These are phyloP conservation scores for Danio albolineatus DNA, from an alignment of 2,797 vertebrate species.

Conservation along the genomic window DNA sequence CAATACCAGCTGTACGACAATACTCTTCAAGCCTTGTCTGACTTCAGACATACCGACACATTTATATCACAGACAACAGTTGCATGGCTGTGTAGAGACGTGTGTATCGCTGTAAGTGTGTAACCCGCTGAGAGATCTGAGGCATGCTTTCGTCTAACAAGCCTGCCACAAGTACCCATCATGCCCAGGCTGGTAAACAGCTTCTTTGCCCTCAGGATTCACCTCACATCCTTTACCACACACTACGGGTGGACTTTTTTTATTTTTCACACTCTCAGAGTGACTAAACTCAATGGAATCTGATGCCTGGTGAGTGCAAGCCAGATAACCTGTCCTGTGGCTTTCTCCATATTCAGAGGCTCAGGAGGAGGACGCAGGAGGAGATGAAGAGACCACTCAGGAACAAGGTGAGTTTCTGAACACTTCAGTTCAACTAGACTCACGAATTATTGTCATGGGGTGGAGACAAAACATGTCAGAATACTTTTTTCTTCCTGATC, in stretches of 20 bases:
- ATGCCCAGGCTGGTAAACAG: slow-evolving; percentile 4
- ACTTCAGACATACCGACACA: background rate
- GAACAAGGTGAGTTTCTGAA: slow-evolving; percentile 60
- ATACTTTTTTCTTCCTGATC: too few species aligned
- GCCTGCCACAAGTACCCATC: slow-evolving; percentile 1
- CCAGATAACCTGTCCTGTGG: background rate
- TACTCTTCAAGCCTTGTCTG: background rate
- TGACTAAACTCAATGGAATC: background rate
- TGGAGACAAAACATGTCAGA: too few species aligned
- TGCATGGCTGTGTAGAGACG: background rate
- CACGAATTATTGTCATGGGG: too few species aligned
- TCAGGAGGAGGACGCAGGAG: slow-evolving; percentile 51
- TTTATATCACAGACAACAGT: background rate
- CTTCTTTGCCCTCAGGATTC: background rate
- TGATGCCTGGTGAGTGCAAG: background rate
- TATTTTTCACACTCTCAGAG: background rate
- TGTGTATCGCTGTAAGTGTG: background rate
- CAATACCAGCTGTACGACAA: background rate
- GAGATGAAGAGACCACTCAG: slow-evolving; percentile 57
- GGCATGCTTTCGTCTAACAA: slow-evolving; percentile 28
- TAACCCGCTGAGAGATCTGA: slow-evolving; percentile 8
- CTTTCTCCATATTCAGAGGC: slow-evolving; percentile 58
- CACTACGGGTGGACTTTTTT: background rate
- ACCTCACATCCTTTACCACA: background rate
- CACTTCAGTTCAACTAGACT: too few species aligned